Evolutionary conservation across 2,113 vertebrate genomes (phyloP), one percentile per base, ranked within the genome.

Genomic region (Dicerorhinus sumatrensis): DNA sequence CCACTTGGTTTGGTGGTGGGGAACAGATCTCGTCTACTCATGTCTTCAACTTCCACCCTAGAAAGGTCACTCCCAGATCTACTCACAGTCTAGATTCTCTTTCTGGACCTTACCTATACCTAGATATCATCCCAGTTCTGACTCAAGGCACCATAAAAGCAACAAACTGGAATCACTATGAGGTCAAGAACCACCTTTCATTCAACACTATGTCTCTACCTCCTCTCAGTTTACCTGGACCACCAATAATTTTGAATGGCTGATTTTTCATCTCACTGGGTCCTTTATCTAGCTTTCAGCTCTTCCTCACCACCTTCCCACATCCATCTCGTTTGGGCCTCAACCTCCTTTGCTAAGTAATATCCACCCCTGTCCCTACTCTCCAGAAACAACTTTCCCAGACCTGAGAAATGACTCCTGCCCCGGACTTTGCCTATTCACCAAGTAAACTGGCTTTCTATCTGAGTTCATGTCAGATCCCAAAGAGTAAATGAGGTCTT

Each of bases 311-410:
- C 3, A 62, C 23, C 65, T 80, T 8, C 48, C 17, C 18, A 79
- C 21, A 81, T 39, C 25, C 17, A 10, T 29, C 25, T n/a, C 18
- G 20, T 73, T 33, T 18, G 23, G 42, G 36, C n/a, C 42, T 95
- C 36, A 75, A 39, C 6, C 5, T 94, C 75, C 72, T 81, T 92
- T 89, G 18, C 76, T 29, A 75, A 58, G 60, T 70, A 31, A 51
- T 51, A 54, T 6, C 12, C 31, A 31, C 6, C 6, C 27, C 31
- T 51, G 2, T 33, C 5, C 17, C 58, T 12, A 60, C 1, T 2
- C 33, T 95, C 58, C 91, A 94, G 72, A 89, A 85, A 91, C 65
- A 76, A 70, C 29, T 36, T 48, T 63, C 36, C 20, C 56, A 87
- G 67, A 5, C 13, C 27, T 3, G 6, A 80, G 36, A 88, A 95